Percentiles rank a stretch among this genome's conserved stretches.
Evolutionary conservation across 2,888 invertebrate genomes (phyloP).

Genomic region (Ennomos erosarius): DNA sequence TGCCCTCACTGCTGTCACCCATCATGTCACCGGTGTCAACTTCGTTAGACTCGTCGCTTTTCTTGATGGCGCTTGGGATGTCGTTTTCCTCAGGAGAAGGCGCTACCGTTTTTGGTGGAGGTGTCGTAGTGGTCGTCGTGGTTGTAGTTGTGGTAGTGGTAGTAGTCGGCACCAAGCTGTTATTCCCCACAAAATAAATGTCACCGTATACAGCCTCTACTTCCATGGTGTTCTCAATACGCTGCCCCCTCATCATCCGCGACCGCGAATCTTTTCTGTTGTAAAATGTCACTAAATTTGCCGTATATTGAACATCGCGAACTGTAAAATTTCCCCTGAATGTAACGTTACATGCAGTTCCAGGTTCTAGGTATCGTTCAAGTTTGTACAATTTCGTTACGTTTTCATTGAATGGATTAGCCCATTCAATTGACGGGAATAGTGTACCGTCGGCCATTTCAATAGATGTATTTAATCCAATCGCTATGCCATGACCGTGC

Average conservation of each 20-base stretch:
- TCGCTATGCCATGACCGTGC: constrained; percentile 89
- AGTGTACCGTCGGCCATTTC: constrained; percentile 84
- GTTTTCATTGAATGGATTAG: constrained; percentile 82
- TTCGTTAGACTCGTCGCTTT: constrained; percentile 56
- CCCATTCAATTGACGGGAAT: constrained; percentile 89
- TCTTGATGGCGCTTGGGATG: constrained; percentile 65
- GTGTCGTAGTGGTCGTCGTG: constrained; percentile 85
- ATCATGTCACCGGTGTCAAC: constrained; percentile 63
- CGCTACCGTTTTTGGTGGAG: constrained; percentile 79
- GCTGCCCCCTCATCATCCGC: constrained; percentile 86
- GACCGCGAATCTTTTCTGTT: constrained; percentile 85
- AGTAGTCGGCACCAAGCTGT: constrained; percentile 91
- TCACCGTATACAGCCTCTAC: constrained; percentile 90
- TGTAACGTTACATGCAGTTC: constrained; percentile 93
- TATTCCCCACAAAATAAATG: constrained; percentile 90
- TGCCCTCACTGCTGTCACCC: constrained; percentile 66
- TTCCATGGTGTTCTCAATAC: constrained; percentile 88
- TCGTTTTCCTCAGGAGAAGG: constrained; percentile 78
- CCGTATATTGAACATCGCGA: constrained; percentile 90
- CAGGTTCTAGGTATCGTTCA: constrained; percentile 89
- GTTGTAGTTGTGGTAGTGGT: constrained; percentile 87
- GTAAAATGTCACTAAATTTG: constrained; percentile 89
- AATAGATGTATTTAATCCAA: constrained; percentile 88
- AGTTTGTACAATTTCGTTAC: constrained; percentile 86
- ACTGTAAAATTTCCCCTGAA: constrained; percentile 90